phyloP scores from a whole-genome alignment of 2,113 vertebrate species.

The Psammodynastes pulverulentus region DNA sequence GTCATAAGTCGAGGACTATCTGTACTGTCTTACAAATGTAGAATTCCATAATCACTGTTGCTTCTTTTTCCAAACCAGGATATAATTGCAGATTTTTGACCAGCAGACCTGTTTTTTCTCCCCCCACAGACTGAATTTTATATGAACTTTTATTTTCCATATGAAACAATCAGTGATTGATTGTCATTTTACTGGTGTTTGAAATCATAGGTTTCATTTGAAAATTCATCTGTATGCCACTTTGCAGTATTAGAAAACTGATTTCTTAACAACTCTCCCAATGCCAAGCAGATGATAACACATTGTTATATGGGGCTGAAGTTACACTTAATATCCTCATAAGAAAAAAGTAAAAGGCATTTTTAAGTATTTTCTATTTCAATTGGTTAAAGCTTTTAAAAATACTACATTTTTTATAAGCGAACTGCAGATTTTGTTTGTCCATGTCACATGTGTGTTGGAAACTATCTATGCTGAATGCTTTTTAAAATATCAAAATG shows the following conservation, averaged over 20 bases:
- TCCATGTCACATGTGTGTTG: slow-evolving; percentile 45
- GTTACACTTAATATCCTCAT: slow-evolving; percentile 66
- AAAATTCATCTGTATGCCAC: slow-evolving; percentile 62
- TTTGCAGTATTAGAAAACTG: slow-evolving; percentile 70
- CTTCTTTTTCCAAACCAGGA: slow-evolving; percentile 14
- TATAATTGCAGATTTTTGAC: not conserved
- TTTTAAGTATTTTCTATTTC: slow-evolving; percentile 63
- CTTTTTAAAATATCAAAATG: slow-evolving; percentile 60
- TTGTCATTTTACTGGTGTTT: slow-evolving; percentile 58
- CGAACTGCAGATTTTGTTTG: slow-evolving; percentile 65
- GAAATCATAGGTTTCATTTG: slow-evolving; percentile 69
- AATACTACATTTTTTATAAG: slow-evolving; percentile 66
- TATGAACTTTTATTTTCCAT: not conserved
- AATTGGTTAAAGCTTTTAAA: slow-evolving; percentile 59
- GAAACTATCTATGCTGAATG: slow-evolving; percentile 55
- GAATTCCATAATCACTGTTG: slow-evolving; percentile 33
- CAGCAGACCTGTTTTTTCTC: slow-evolving; percentile 17
- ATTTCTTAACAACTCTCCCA: slow-evolving; percentile 64
- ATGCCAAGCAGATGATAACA: slow-evolving; percentile 67
- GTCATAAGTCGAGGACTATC: too few relatives aligned
- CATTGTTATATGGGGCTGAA: slow-evolving; percentile 65
- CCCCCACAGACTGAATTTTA: slow-evolving; percentile 36
- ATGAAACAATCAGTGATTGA: slow-evolving; percentile 37
- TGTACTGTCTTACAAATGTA: not conserved
- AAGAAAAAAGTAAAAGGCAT: slow-evolving; percentile 67